Base-by-base conservation (phyloP, 2,113 vertebrate genomes). In the Hemiprocne comata region DNA sequence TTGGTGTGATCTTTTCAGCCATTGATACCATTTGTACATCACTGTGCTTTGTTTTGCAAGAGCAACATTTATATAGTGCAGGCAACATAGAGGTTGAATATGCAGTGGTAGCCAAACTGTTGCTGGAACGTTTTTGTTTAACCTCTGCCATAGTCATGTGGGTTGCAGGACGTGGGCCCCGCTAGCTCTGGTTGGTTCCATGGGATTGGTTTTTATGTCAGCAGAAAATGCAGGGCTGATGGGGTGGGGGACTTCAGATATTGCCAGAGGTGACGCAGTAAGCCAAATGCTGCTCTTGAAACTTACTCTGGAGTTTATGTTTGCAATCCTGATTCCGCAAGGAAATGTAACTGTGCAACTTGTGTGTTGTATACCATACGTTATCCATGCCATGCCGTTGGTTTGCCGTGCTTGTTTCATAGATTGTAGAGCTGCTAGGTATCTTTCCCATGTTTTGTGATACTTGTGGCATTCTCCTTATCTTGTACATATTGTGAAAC, bases 11-110 rank as follows among this genome's bases (percentile, higher is more conserved):
- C 90, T 85, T 93, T 89, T 88, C 86, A 83, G 66, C 94, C 95
- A 57, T 86, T 31, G 95, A 91, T 97, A 94, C 92, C 82, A 80
- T 94, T 86, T 97, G 95, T 95, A 67, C 90, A 93, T 93, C 11
- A 4, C 95, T 92, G 69, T 97, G 94, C 96, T 98, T 96, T 83
- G 70, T 95, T 96, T 97, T 74, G 90, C 57, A 51, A 87, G 87
- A 94, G 94, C 73, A 29, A 25, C 28, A 2, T 78, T 94, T 90
- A 40, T 94, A 29, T 87, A 90, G 90, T 9, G 24, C 94, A 87
- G 96, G 67, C 69, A 86, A 33, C 4, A 1, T 96, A 76, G 85
- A 95, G 92, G 96, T 93, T 94, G 87, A 89, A 62, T 74, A 74
- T 71, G 54, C 75, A 84, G 95, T 62, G 91, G 95, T 87, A 92